Evolutionary conservation across 2,888 invertebrate species (phyloP), one percentile per base, ranked within the genome.

Genomic region (Antitype chi): DNA sequence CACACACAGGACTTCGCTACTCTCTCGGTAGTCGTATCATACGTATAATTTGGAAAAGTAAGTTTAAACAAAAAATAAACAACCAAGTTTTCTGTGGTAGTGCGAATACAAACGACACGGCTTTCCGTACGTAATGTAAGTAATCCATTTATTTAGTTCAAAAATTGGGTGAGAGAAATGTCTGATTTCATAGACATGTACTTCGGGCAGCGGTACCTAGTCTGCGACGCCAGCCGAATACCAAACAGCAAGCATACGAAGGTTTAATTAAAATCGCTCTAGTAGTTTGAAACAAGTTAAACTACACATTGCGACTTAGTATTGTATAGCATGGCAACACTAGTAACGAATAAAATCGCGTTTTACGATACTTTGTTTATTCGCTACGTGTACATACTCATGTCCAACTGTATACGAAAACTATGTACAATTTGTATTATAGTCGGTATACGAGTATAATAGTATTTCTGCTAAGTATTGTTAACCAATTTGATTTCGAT

Each of bases 191-290:
- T 76, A 72, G 53, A 69, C 63, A 75, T 78, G 70, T 70, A 81
- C 17, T 80, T 75, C 55, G 57, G 74, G 62, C n/a, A 17, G 68
- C 59, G 64, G 60, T 73, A 47, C 43, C 43, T 47, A 63, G 71
- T 62, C 67, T 60, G 70, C 70, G 76, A 80, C 71, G 70, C 69
- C 77, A 28, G 25, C 74, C 62, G 89, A 87, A 88, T 88, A 88
- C 79, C 80, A 87, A 88, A 80, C 70, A 87, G 80, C 60, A 43
- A 74, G 64, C 70, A 25, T 43, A 70, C 76, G 79, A 69, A 78
- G 73, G 64, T 82, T 87, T 88, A 87, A 87, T 87, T 87, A 88
- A 85, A 87, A 84, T 81, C 52, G 76, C 68, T 78, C 63, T 59
- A 69, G 64, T 75, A 85, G 80, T 84, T 82, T 70, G 70, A 60